Evolutionary conservation across 2,888 invertebrate genomes (phyloP), one percentile per base, ranked within the genome.

Genomic region (Ectobius pallidus): DNA sequence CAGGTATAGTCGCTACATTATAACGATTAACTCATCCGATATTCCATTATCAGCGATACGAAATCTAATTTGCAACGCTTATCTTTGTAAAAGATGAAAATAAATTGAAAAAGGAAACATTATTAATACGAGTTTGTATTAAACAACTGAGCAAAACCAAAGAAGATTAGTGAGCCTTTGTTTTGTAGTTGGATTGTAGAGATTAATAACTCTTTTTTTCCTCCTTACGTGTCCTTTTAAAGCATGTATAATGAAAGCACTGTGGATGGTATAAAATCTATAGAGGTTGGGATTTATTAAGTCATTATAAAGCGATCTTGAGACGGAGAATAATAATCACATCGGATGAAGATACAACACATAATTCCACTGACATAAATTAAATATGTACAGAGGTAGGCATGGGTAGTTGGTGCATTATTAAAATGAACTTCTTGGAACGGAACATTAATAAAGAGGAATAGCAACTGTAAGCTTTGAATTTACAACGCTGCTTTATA

Each of bases 311-410:
- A 7, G 46, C 18, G n/a, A 11, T 46, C 46, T 46, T 46, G 7
- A n/a, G 18, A 46, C 34, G 11, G 34, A 46, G 9, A 14, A 46
- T 46, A 46, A 4, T 46, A 46, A 46, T 46, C 18, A 4, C n/a
- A n/a, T 46, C 11, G 9, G 46, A 46, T 46, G 46, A 46, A 46
- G 46, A 4, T 46, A 46, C n/a, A 46, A 46, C 46, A n/a, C 46
- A n/a, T 46, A 46, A 46, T 46, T 46, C 46, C 7, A 46, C 46
- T 46, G 46, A 46, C 46, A 46, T 46, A 46, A 46, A 46, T 46
- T 46, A 46, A 39, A 14, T 14, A 9, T 39, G 39, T 14, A n/a
- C n/a, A n/a, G n/a, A n/a, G n/a, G n/a, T n/a, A n/a, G n/a, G n/a
- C n/a, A n/a, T n/a, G n/a, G n/a, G n/a, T n/a, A n/a, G n/a, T n/a